Conservation (phyloP, 2,797 vertebrate genomes). For the Bucorvus abyssinicus region DNA sequence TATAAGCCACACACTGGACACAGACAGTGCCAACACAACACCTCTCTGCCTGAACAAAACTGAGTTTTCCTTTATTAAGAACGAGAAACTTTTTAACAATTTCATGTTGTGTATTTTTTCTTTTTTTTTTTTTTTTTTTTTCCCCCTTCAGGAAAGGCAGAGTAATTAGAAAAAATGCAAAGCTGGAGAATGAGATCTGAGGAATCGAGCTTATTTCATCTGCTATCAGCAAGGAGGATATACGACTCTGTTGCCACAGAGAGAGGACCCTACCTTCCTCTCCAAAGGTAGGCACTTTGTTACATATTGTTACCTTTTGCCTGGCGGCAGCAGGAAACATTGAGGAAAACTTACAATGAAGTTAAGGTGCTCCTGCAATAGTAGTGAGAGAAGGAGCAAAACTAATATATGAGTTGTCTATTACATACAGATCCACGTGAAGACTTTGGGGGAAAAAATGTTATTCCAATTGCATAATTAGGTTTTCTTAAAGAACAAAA, state of each 20-base stretch:
- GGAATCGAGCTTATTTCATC: neutral
- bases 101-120: neutral
- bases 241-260: neutral
- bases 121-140: accelerated
- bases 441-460: accelerated
- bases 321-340: neutral
- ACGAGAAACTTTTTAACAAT: neutral
- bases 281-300: neutral
- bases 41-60: neutral
- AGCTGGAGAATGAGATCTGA: neutral
- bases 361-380: neutral
- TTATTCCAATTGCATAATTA: neutral
- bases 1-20: accelerated
- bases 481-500: neutral
- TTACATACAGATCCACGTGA: neutral
- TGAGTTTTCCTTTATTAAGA: neutral
- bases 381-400: neutral
- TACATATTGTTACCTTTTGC: neutral
- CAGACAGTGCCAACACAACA: neutral
- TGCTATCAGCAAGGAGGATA: neutral
- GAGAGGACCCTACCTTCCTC: neutral
- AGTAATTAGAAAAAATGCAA: neutral
- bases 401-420: neutral
- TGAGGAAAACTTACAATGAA: neutral
- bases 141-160: neutral